Evolutionary conservation across 1,140 invertebrate species (phyloP), one percentile per base, ranked within the genome.

Genomic region (Acyrthosiphon pisum): DNA sequence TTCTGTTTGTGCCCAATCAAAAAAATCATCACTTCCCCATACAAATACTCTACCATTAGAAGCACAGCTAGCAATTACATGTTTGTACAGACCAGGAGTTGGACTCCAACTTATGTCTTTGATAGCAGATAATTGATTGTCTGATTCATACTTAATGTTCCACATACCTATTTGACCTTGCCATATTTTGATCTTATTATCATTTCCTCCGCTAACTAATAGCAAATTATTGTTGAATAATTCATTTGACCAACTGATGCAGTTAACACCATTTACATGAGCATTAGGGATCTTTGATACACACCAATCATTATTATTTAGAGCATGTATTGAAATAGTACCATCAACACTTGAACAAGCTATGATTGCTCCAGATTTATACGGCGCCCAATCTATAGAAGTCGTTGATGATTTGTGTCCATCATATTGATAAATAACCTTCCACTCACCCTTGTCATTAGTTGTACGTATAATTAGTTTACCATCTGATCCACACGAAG

Each of bases 171-270:
- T 96, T 94, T 97, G 97, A 95, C 98, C 98, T 95, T 97, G 97
- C 99, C 99, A 99, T 94, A 99, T 99, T 96, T 99, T 99, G 0
- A 99, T 98, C 60, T 99, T 96, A 95, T 99, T 99, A 95, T 99
- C 99, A 95, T 99, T 99, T 93, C 99, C 99, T 84, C 99, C 99
- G 94, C 98, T 98, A 44, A 76, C 84, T 89, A 92, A 76, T 44
- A 86, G 20, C 48, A 84, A 37, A 56, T 93, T 37, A 83, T 86
- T 56, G n/a, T 93, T 93, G 94, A 98, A 97, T 26, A 97, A 96
- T 35, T 97, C 96, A 2, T 99, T 99, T 94, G 98, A 98, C 99
- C 99, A 99, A 94, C 98, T 99, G 11, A 99, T 97, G 9, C 99
- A 97, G 96, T 99, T 99, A 93, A 99, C 99, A 1, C 99, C 99